Conservation (phyloP, 1,140 invertebrate species). For the Octopus sinensis region DNA sequence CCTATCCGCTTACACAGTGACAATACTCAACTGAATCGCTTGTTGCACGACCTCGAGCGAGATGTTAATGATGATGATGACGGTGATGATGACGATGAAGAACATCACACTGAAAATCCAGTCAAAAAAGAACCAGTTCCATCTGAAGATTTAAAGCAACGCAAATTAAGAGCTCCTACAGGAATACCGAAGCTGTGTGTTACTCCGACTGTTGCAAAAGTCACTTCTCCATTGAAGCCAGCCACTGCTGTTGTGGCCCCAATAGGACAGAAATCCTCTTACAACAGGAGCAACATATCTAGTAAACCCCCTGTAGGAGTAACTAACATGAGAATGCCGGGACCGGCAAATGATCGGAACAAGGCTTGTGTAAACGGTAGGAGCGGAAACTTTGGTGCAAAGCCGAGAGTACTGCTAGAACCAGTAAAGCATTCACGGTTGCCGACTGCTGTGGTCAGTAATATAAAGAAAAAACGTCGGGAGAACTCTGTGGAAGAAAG, state of each 20-base stretch:
- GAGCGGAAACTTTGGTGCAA: too few relatives aligned
- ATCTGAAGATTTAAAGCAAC: background rate
- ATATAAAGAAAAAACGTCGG: background rate
- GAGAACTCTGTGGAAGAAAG: background rate
- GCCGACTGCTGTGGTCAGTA: too few relatives aligned
- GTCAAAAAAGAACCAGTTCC: background rate
- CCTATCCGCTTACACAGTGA: slow-evolving; percentile 25
- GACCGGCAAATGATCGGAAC: background rate
- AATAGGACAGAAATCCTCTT: too few relatives aligned
- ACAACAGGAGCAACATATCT: too few relatives aligned
- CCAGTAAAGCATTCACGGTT: too few relatives aligned
- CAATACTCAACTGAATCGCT: background rate
- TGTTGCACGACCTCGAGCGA: background rate
- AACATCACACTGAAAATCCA: background rate
- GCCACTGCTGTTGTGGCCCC: background rate
- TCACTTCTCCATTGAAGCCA: background rate
- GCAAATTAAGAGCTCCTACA: background rate
- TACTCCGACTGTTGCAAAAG: background rate
- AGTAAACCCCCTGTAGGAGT: background rate
- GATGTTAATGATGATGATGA: background rate
- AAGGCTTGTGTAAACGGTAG: background rate
- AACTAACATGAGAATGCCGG: background rate
- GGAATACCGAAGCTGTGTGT: background rate
- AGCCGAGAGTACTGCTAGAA: too few relatives aligned
- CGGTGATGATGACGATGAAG: background rate